These are phyloP conservation scores for Cossypha dichroa DNA, from an alignment of 2,797 vertebrate species.

Conservation along the genomic window DNA sequence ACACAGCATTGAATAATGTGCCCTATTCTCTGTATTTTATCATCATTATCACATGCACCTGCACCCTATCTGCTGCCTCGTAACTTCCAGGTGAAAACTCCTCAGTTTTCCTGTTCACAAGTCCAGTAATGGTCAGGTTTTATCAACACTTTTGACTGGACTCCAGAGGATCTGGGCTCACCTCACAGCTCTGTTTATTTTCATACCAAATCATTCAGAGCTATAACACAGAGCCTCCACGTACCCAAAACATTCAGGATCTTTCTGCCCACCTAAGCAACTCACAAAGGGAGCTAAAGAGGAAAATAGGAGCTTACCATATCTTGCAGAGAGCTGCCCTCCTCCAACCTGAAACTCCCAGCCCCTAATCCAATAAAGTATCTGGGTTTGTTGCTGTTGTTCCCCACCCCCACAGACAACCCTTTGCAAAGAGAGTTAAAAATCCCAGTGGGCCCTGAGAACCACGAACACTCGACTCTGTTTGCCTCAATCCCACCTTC, in stretches of 20 bases:
- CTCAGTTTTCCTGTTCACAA: not conserved
- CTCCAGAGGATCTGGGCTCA: not conserved
- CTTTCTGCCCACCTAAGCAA: not conserved
- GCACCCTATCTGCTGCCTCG: not conserved
- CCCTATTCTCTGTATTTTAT: not conserved
- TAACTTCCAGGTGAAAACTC: not conserved
- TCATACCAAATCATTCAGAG: not conserved
- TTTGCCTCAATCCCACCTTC: not conserved
- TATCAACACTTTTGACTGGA: not conserved
- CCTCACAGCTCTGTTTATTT: not conserved
- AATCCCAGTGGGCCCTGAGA: not conserved
- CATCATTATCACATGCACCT: not conserved
- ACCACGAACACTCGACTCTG: rapidly evolving
- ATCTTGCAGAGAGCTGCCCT: not conserved
- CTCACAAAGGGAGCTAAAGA: not conserved
- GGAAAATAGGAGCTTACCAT: rapidly evolving
- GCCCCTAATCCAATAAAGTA: not conserved
- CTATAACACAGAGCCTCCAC: not conserved
- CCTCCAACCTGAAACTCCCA: rapidly evolving
- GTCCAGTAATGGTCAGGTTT: not conserved
- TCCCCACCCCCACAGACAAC: not conserved
- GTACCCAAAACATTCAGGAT: not conserved
- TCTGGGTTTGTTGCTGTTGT: not conserved
- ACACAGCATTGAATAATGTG: not conserved
- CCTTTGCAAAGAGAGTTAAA: not conserved